Evolutionary conservation across 2,797 vertebrate species (phyloP), one percentile per base, ranked within the genome.

Genomic region (Mallotus villosus): DNA sequence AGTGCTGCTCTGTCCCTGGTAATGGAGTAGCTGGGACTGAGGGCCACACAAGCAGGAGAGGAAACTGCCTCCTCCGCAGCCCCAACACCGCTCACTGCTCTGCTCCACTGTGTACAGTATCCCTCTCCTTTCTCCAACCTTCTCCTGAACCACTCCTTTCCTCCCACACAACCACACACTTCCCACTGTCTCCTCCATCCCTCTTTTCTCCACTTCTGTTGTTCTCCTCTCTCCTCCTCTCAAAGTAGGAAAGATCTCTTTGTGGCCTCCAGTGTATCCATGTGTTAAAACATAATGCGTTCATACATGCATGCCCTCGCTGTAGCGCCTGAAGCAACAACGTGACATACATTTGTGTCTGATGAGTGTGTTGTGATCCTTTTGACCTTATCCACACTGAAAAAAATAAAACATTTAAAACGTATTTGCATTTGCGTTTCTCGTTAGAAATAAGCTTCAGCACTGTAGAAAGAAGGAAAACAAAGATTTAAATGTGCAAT

Each of bases 221-320:
- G 37, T 49, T 83, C 67, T 70, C 8, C 3, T 72, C 64, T 72
- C 60, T 62, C 60, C 62, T 68, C 25, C 63, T 19, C 55, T 68
- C 27, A 21, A 59, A 58, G 64, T 27, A 59, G 32, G 57, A 19
- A 67, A 71, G 22, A 70, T 27, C 21, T 67, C 60, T 76, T 75
- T 75, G 55, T n/a, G 14, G 27, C 11, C 4, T 59, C 67, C 68
- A 69, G 80, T 76, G 85, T 77, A 83, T 81, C 74, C 81, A 81
- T 81, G 83, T 88, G 85, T 84, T 81, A 81, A 85, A 84, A 82
- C 66, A 77, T 80, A 84, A 74, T 68, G 80, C 16, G 70, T 76
- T 65, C 74, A 67, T 49, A 70, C 65, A 57, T 46, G 70, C 74
- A 58, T 77, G 76, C 77, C 73, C 74, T 80, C 72, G 46, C 24